phyloP scores from a whole-genome alignment of 2,113 vertebrate species.

The Nibea albiflora region DNA sequence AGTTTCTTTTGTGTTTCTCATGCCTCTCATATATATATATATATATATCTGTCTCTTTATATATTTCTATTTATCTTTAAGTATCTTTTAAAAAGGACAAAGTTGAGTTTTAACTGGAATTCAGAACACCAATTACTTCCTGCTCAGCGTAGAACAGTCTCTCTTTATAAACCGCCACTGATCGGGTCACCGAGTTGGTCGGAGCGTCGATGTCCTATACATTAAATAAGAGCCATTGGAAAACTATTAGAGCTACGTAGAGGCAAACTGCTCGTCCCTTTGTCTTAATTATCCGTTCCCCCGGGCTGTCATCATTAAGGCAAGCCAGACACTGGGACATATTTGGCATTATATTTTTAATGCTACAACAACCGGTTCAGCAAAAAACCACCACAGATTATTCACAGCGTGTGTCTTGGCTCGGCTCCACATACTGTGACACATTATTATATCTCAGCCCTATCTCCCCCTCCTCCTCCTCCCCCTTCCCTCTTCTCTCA shows the following conservation, averaged over 20 bases:
- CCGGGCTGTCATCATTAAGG: conserved; percentile 74
- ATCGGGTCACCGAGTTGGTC: conserved; percentile 3
- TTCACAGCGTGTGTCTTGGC: conserved; percentile 75
- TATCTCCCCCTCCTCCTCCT: conserved; percentile 29
- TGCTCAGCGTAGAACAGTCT: not conserved
- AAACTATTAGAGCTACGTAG: conserved; percentile 56
- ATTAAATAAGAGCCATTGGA: conserved; percentile 37
- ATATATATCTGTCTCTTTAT: no score
- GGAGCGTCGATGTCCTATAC: conserved; percentile 21
- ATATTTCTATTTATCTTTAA: not conserved
- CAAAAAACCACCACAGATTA: conserved; percentile 73
- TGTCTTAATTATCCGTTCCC: conserved; percentile 74
- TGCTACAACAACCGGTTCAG: conserved; percentile 75
- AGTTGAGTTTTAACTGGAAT: not conserved
- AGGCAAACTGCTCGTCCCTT: conserved; percentile 51
- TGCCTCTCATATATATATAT: not conserved
- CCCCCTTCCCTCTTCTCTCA: conserved; percentile 26
- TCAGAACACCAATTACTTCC: not conserved
- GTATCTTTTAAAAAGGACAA: not conserved
- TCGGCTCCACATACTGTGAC: conserved; percentile 67
- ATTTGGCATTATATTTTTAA: conserved; percentile 77
- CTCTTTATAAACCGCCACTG: not conserved
- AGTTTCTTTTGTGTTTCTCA: conserved; percentile 17
- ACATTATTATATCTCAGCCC: conserved; percentile 70
- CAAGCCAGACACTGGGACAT: conserved; percentile 71